Evolutionary conservation across 2,888 invertebrate genomes (phyloP).

Genomic region (Lasioglossum leucozonium): DNA sequence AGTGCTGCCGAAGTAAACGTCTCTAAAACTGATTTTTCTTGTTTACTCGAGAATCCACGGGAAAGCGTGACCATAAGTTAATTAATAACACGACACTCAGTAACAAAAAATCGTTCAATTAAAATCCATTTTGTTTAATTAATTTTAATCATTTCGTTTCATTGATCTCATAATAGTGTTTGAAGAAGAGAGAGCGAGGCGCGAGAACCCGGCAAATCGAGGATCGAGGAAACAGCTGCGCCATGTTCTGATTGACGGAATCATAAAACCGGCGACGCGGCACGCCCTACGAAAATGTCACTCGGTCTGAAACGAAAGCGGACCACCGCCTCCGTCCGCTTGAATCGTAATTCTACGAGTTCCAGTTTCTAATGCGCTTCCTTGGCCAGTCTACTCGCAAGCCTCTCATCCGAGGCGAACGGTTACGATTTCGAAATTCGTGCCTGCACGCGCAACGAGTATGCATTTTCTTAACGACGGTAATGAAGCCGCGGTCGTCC

Average conservation of each 20-base stretch:
- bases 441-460: background rate
- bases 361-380: slow-evolving; percentile 24
- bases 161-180: background rate
- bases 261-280: slow-evolving; percentile 30
- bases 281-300: slow-evolving; percentile 41
- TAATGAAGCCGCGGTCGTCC: slow-evolving; percentile 45
- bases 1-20: background rate
- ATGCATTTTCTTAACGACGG: slow-evolving; percentile 53
- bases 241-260: slow-evolving; percentile 38
- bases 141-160: too few species aligned
- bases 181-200: background rate
- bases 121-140: too few species aligned
- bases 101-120: background rate
- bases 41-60: too few species aligned
- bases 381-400: background rate
- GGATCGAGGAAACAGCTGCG: slow-evolving; percentile 14
- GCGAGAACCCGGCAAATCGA: slow-evolving; percentile 23
- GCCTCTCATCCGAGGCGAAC: slow-evolving; percentile 10
- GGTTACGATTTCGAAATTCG: slow-evolving; percentile 45
- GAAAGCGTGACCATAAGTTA: too few species aligned
- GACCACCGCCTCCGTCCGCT: slow-evolving; percentile 2
- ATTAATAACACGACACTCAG: too few species aligned
- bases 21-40: background rate
- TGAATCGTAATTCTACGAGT: slow-evolving; percentile 27
- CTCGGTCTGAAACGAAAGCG: slow-evolving; percentile 24